phyloP scores from a whole-genome alignment of 2,888 invertebrate species.

The Parnassius glacialis region DNA sequence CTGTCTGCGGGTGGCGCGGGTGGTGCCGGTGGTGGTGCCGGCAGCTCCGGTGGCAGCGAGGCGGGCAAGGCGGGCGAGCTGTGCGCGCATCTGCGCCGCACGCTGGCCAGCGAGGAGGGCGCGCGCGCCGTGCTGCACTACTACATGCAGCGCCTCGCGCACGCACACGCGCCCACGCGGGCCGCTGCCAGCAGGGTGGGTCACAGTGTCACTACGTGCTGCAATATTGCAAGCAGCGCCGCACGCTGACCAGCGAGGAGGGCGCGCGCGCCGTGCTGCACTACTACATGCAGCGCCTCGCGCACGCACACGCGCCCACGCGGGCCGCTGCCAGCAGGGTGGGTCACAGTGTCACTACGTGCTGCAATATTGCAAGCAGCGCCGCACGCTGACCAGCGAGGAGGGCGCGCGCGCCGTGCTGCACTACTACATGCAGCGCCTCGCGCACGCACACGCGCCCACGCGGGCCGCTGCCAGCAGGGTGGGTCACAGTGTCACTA shows the following conservation, averaged over 20 bases:
- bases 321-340: too few species aligned
- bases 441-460: slow-evolving; percentile 44
- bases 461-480: too few species aligned
- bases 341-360: too few species aligned
- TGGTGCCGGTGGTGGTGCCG: slow-evolving; percentile 35
- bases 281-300: too few species aligned
- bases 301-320: slow-evolving; percentile 57
- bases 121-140: slow-evolving; percentile 94
- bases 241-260: too few species aligned
- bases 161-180: slow-evolving; percentile 88
- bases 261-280: too few species aligned
- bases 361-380: too few species aligned
- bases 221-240: too few species aligned
- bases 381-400: too few species aligned
- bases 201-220: background rate
- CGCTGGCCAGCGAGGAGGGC: slow-evolving; percentile 76
- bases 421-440: too few species aligned
- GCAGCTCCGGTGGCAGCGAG: slow-evolving; percentile 40
- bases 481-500: too few species aligned
- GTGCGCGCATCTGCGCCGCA: slow-evolving; percentile 78
- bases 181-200: slow-evolving; percentile 85
- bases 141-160: slow-evolving; percentile 91
- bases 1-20: slow-evolving; percentile 84
- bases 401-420: too few species aligned
- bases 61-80: slow-evolving; percentile 85